Conservation (phyloP, 2,113 vertebrate species). For the Pyxicephalus adspersus region DNA sequence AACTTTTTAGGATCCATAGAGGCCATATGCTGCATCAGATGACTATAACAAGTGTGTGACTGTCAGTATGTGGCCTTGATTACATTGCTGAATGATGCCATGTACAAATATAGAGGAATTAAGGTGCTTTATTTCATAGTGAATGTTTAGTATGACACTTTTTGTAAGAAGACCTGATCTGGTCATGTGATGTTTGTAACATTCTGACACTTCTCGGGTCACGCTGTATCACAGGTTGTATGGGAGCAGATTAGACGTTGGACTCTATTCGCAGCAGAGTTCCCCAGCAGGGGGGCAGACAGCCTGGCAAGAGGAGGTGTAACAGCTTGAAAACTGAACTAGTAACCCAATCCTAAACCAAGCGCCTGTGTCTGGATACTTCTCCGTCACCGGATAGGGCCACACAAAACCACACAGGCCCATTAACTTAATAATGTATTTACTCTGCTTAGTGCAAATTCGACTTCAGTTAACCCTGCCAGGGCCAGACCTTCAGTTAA, state of each 20-base stretch:
- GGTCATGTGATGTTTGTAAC: conserved; percentile 35
- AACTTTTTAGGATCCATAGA: too few species aligned
- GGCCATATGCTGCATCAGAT: too few species aligned
- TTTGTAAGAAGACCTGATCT: conserved; percentile 29
- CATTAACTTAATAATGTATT: conserved; percentile 57
- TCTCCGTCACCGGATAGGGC: conserved; percentile 48
- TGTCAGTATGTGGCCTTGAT: too few species aligned
- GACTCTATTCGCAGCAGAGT: conserved; percentile 43
- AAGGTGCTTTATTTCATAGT: conserved; percentile 16
- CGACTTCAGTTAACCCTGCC: conserved; percentile 29
- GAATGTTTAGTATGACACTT: conserved; percentile 23
- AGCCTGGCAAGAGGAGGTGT: conserved; percentile 34
- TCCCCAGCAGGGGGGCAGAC: conserved; percentile 47
- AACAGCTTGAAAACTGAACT: conserved; percentile 57
- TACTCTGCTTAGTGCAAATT: conserved; percentile 38
- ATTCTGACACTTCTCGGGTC: conserved; percentile 12
- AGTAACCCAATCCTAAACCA: conserved; percentile 49
- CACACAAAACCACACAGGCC: conserved; percentile 35
- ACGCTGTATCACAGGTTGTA: conserved; percentile 33
- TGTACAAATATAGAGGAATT: neutral
- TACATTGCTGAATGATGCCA: neutral
- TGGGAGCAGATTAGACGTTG: conserved; percentile 39
- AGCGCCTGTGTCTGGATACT: conserved; percentile 52
- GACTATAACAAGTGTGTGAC: too few species aligned
- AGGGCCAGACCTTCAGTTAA: conserved; percentile 15